phyloP scores from a whole-genome alignment of 2,113 vertebrate species.

The Craseonycteris thonglongyai region DNA sequence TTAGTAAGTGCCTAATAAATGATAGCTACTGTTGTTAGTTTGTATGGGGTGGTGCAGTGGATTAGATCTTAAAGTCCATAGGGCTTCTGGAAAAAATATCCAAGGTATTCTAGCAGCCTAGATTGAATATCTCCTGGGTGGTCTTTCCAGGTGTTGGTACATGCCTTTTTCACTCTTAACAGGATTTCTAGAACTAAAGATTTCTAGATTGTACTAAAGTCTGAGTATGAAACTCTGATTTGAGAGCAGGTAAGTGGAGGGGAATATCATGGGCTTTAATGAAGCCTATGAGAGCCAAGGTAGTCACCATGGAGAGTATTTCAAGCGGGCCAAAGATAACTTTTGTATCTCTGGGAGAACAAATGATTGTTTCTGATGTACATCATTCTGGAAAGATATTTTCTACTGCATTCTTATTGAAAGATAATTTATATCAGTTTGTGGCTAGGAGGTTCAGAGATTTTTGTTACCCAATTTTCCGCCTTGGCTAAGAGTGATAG shows the following conservation, averaged over 20 bases:
- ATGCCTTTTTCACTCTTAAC: neutral
- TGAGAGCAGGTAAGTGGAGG: neutral
- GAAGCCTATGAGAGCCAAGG: neutral
- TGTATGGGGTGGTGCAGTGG: neutral
- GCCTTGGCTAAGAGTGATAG: neutral
- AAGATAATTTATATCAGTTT: conserved; percentile 18
- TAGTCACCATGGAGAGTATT: neutral
- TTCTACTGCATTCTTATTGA: neutral
- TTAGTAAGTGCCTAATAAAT: neutral
- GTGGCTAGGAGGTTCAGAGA: neutral
- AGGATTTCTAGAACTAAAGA: neutral
- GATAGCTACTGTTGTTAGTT: neutral
- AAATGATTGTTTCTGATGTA: neutral
- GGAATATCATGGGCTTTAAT: neutral
- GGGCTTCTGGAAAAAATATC: neutral
- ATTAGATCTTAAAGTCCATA: neutral
- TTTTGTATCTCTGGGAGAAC: neutral
- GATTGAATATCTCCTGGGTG: neutral
- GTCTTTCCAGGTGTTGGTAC: neutral
- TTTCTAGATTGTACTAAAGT: neutral
- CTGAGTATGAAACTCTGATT: neutral
- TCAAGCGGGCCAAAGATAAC: neutral
- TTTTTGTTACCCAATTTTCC: conserved; percentile 10
- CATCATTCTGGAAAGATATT: neutral
- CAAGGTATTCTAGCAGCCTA: neutral